A percentile compares a stretch with the other conserved stretches of the same genome.
These are phyloP conservation scores for Gymnobelideus leadbeateri DNA, from an alignment of 2,113 vertebrate genomes.

Conservation along the genomic window DNA sequence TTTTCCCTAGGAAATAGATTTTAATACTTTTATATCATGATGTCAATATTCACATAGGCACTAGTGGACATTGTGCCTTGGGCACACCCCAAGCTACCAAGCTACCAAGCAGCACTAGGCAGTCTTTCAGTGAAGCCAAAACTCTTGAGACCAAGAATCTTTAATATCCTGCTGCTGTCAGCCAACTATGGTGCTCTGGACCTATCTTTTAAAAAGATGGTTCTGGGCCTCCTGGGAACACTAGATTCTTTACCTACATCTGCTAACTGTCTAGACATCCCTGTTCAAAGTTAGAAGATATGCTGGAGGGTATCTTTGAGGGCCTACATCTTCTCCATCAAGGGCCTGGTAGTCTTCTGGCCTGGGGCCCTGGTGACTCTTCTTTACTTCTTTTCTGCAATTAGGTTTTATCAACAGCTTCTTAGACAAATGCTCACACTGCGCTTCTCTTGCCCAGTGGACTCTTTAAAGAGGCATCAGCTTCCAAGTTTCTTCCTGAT, in stretches of 20 bases:
- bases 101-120: conserved; percentile 9
- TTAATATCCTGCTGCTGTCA: not conserved
- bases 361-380: not conserved
- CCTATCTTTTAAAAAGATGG: not conserved
- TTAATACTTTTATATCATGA: conserved; percentile 70
- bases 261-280: not conserved
- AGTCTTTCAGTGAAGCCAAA: not conserved
- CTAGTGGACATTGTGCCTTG: not conserved
- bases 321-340: conserved; percentile 16
- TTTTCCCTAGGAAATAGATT: conserved; percentile 45
- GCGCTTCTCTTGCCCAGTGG: not conserved
- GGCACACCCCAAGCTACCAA: not conserved
- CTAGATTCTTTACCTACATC: conserved; percentile 3
- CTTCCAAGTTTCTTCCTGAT: conserved; percentile 34
- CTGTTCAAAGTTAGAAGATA: conserved; percentile 21
- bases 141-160: conserved; percentile 33
- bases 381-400: not conserved
- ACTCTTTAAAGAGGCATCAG: conserved; percentile 20
- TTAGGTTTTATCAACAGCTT: conserved; percentile 31
- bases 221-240: not conserved
- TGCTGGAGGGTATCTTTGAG: not conserved
- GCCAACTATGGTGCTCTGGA: not conserved
- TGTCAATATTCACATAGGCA: conserved; percentile 3
- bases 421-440: not conserved
- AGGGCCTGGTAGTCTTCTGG: conserved; percentile 57